Base-by-base conservation (phyloP, 2,888 invertebrate species). In the Lumbricus terrestris region DNA sequence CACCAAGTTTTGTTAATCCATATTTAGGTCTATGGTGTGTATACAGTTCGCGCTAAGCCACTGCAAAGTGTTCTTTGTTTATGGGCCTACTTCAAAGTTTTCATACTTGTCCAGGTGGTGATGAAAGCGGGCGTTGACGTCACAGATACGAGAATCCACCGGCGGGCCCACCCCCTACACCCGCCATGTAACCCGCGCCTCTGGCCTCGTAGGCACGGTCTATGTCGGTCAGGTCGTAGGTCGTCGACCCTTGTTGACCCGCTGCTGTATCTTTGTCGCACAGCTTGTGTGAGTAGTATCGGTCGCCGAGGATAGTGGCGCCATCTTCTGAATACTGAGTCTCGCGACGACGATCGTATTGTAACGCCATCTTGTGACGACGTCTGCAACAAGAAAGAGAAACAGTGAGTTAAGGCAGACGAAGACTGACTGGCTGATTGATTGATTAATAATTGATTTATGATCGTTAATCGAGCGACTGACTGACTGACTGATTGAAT, bases 271-370 rank as follows among this genome's bases (percentile, higher is more conserved):
- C 35, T 8, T 33, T 35, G 83, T 33, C 83, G 83, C 83, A 83
- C 83, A 34, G 83, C 35, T 83, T 83, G 34, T 34, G 83, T 20
- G 83, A 20, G 83, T 83, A 83, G 83, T 34, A 35, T 20, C 34
- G 83, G 83, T 83, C 83, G 83, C 35, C 83, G 83, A 83, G 83
- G 83, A 83, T 83, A 15, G 83, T 83, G 83, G 83, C 83, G 34
- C 83, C 83, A 83, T 83, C 83, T 83, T 83, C 83, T 34, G 83
- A 83, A 83, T 83, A 83, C 33, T 34, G 83, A 2, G 83, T 35
- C 83, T 83, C 83, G 18, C 83, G 83, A 15, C 83, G 83, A 4
- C 83, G 35, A 35, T 83, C 83, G 83, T 83, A 83, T 29, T 34
- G 83, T 33, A 83, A 34, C 35, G 83, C 83, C 83, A 83, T 83